Percentiles rank a stretch among this genome's conserved stretches.
Conservation (phyloP, 2,113 vertebrate species). For the Delphinapterus leucas region DNA sequence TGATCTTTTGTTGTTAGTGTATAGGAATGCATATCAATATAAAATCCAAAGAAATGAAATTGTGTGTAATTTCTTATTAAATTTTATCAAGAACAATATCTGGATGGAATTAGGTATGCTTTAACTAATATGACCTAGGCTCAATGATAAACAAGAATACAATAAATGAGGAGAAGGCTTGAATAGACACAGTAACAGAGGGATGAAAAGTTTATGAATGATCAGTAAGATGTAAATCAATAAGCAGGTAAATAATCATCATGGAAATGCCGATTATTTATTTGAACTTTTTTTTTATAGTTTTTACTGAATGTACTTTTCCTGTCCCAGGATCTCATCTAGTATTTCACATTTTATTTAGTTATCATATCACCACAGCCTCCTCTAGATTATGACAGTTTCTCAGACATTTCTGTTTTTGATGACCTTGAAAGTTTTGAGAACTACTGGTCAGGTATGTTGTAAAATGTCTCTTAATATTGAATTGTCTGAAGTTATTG, state of each 20-base stretch:
- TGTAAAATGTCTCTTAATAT: background rate
- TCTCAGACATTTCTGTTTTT: background rate
- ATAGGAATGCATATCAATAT: background rate
- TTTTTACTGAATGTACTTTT: background rate
- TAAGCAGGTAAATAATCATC: too few species aligned
- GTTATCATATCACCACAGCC: fast-evolving
- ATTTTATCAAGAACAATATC: background rate
- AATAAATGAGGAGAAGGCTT: too few species aligned
- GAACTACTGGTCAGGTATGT: background rate
- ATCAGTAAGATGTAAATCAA: too few species aligned
- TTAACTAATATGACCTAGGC: background rate
- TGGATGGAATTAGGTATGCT: background rate
- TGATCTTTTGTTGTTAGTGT: too few species aligned
- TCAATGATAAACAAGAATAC: too few species aligned
- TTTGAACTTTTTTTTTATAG: background rate
- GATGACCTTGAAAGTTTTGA: background rate
- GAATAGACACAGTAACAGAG: too few species aligned
- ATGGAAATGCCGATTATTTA: too few species aligned
- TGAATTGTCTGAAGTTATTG: background rate
- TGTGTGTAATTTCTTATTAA: background rate
- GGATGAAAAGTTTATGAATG: too few species aligned
- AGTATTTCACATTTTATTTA: background rate
- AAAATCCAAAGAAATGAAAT: background rate
- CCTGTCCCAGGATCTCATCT: background rate
- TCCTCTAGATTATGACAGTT: background rate